Evolutionary conservation across 2,888 invertebrate species (phyloP).

Genomic region (Epistrophe grossulariae): DNA sequence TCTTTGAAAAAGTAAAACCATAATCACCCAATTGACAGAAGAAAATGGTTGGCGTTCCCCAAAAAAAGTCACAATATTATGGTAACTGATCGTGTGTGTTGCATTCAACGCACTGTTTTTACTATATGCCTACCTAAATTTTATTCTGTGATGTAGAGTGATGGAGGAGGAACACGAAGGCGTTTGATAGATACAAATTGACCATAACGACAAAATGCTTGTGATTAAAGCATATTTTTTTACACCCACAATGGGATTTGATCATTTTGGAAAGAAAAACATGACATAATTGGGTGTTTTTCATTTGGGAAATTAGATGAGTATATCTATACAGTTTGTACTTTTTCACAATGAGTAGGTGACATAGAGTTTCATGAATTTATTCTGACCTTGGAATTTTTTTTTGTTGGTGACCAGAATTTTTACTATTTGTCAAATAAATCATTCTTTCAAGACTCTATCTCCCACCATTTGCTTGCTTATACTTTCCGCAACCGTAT

Average conservation of each 20-base stretch:
- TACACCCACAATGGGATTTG: slow-evolving; percentile 54
- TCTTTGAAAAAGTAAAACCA: slow-evolving; percentile 39
- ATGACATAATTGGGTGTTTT: slow-evolving; percentile 43
- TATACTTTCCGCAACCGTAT: slow-evolving; percentile 1
- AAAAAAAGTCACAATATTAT: slow-evolving; percentile 32
- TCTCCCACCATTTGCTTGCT: not conserved
- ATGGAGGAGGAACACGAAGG: slow-evolving; percentile 57
- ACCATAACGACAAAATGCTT: slow-evolving; percentile 55
- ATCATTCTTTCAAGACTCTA: slow-evolving; percentile 1
- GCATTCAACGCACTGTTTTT: slow-evolving; percentile 44
- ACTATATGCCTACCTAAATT: not conserved
- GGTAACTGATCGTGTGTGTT: slow-evolving; percentile 35
- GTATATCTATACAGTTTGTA: not conserved
- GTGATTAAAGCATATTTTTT: slow-evolving; percentile 54
- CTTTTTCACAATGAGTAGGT: slow-evolving; percentile 36
- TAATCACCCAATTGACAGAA: slow-evolving; percentile 60
- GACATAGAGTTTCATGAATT: not conserved
- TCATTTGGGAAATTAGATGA: slow-evolving; percentile 3
- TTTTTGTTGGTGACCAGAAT: not conserved
- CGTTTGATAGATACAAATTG: slow-evolving; percentile 66
- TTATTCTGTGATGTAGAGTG: slow-evolving; percentile 19
- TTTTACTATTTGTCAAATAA: not conserved
- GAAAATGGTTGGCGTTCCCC: slow-evolving; percentile 53
- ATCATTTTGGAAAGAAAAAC: slow-evolving; percentile 45
- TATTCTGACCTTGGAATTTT: not conserved